These are phyloP conservation scores for Hylomyscus alleni DNA, from an alignment of 2,797 vertebrate genomes.

Conservation along the genomic window DNA sequence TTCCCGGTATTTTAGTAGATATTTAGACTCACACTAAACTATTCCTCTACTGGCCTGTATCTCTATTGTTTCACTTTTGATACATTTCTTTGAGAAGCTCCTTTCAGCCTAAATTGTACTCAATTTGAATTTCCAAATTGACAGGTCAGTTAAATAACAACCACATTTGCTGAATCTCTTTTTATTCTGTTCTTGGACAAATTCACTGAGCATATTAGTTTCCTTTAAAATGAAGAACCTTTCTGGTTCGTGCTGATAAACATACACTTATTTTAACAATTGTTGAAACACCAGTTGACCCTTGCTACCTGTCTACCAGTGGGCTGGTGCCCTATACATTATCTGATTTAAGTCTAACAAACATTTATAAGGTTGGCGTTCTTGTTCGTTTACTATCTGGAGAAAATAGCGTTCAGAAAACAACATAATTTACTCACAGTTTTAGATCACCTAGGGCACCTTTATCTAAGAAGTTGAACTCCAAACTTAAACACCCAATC, in stretches of 20 bases:
- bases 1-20: background rate
- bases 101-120: slow-evolving; percentile 9
- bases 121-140: slow-evolving; percentile 52
- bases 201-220: background rate
- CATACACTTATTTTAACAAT: slow-evolving; percentile 46
- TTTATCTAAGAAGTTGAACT: background rate
- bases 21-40: background rate
- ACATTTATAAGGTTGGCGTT: background rate
- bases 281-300: background rate
- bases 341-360: slow-evolving; percentile 1
- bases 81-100: background rate
- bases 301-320: background rate
- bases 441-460: background rate
- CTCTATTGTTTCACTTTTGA: background rate
- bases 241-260: slow-evolving; percentile 26
- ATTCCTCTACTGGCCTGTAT: slow-evolving; percentile 1
- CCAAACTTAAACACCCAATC: background rate
- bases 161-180: background rate
- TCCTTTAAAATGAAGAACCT: background rate
- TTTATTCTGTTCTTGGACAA: background rate
- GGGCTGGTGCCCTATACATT: background rate
- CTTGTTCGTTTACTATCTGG: background rate
- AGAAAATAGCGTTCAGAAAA: background rate
- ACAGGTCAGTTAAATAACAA: slow-evolving; percentile 48
- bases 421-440: background rate